Conservation (phyloP, 2,797 vertebrate genomes). For the Prionace glauca region DNA sequence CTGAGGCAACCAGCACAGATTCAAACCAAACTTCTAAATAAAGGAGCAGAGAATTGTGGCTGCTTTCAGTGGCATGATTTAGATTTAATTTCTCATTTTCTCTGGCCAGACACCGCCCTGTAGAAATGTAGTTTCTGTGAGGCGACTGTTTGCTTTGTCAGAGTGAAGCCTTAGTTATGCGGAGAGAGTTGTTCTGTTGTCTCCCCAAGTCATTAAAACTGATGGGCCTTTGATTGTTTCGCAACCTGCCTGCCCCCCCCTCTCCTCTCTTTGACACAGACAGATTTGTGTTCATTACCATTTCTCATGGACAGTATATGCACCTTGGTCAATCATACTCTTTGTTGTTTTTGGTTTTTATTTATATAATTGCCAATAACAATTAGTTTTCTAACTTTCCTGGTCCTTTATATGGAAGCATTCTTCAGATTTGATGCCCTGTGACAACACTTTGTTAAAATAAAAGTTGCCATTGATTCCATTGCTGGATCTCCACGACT, state of each 20-base stretch:
- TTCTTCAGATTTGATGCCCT: not conserved
- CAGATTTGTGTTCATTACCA: not conserved
- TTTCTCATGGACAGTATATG: not conserved
- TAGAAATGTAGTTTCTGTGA: not conserved
- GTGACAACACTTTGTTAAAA: not conserved
- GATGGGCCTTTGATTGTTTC: not conserved
- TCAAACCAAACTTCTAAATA: not conserved
- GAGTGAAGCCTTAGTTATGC: not conserved
- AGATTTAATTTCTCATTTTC: conserved; percentile 16
- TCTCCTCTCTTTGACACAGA: not conserved
- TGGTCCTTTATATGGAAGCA: not conserved
- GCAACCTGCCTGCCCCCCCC: not conserved
- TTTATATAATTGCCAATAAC: no score
- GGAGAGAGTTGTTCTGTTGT: not conserved
- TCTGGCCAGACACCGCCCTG: not conserved
- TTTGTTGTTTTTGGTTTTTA: not conserved
- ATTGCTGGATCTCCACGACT: not conserved
- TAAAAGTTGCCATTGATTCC: not conserved
- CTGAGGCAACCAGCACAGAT: not conserved
- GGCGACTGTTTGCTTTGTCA: not conserved
- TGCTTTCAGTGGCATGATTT: not conserved
- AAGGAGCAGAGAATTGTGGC: conserved; percentile 18
- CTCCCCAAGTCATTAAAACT: not conserved
- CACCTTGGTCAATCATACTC: not conserved
- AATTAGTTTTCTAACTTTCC: not conserved